Percentiles rank a stretch among this genome's conserved stretches.
phyloP scores from a whole-genome alignment of 2,888 invertebrate genomes.

The Erebia epiphron region DNA sequence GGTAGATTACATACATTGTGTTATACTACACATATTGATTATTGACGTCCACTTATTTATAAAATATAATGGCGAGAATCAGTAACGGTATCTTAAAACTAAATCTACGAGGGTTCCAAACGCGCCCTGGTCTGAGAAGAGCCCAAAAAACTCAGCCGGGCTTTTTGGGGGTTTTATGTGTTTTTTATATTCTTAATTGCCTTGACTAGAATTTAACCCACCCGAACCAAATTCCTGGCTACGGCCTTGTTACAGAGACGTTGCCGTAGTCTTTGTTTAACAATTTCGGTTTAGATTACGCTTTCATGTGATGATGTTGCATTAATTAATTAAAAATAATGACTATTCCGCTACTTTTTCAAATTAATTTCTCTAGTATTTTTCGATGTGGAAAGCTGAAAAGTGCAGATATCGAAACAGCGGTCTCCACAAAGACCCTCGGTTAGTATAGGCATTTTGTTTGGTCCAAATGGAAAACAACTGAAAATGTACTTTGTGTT shows the following conservation, averaged over 20 bases:
- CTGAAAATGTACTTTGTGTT: background rate
- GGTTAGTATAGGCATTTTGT: background rate
- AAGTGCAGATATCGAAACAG: conserved; percentile 34
- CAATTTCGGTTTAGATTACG: conserved; percentile 79
- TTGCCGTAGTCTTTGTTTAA: conserved; percentile 67
- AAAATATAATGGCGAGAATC: too few relatives aligned
- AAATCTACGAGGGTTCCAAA: too few relatives aligned
- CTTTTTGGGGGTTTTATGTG: too few relatives aligned
- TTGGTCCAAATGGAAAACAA: conserved; percentile 8
- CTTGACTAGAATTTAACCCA: too few relatives aligned
- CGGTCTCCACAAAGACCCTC: background rate
- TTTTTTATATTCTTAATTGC: too few relatives aligned
- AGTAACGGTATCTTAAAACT: too few relatives aligned
- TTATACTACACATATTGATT: too few relatives aligned
- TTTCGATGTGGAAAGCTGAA: conserved; percentile 40
- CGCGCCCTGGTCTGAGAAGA: too few relatives aligned
- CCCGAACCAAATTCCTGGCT: too few relatives aligned
- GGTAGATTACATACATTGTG: too few relatives aligned
- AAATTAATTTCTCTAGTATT: conserved; percentile 33
- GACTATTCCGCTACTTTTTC: conserved; percentile 42
- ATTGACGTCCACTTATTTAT: too few relatives aligned
- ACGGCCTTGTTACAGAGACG: conserved; percentile 30
- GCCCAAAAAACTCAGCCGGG: too few relatives aligned
- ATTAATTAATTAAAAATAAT: conserved; percentile 66
- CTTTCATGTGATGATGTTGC: conserved; percentile 67